phyloP scores from a whole-genome alignment of 2,797 vertebrate genomes.

The Tamandua tetradactyla region DNA sequence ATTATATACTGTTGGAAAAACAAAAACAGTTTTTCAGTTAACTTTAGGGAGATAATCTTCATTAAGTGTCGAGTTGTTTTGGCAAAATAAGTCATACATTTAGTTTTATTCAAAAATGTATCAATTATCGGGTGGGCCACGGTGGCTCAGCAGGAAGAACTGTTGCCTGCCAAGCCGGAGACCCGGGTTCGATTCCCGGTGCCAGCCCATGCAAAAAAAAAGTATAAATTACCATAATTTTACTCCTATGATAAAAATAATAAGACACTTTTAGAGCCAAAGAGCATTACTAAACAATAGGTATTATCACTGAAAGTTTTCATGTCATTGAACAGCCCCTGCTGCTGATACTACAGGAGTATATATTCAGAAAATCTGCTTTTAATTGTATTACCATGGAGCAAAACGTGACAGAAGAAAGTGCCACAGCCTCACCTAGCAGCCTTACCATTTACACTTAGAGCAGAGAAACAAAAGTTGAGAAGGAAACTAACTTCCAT shows the following conservation, averaged over 20 bases:
- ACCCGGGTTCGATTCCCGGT: too few relatives aligned
- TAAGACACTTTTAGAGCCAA: constrained; percentile 7
- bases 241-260: not conserved
- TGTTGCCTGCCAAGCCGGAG: too few relatives aligned
- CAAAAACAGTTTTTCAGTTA: not conserved
- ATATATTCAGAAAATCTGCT: not conserved
- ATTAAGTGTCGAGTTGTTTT: constrained; percentile 48
- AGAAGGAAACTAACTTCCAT: constrained; percentile 23
- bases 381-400: not conserved
- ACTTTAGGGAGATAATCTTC: constrained; percentile 40
- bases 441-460: not conserved
- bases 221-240: not conserved
- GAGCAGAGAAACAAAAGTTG: constrained; percentile 26
- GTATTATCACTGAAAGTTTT: not conserved
- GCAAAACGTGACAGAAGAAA: constrained; percentile 49
- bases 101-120: constrained; percentile 48
- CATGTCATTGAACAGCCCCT: not conserved
- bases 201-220: too few relatives aligned
- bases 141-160: too few relatives aligned
- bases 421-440: not conserved
- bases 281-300: constrained; percentile 7
- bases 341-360: not conserved
- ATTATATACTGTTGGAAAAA: not conserved
- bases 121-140: too few relatives aligned
- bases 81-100: constrained; percentile 53